Conservation (phyloP, 1,140 invertebrate genomes). For the Cotesia glomerata region DNA sequence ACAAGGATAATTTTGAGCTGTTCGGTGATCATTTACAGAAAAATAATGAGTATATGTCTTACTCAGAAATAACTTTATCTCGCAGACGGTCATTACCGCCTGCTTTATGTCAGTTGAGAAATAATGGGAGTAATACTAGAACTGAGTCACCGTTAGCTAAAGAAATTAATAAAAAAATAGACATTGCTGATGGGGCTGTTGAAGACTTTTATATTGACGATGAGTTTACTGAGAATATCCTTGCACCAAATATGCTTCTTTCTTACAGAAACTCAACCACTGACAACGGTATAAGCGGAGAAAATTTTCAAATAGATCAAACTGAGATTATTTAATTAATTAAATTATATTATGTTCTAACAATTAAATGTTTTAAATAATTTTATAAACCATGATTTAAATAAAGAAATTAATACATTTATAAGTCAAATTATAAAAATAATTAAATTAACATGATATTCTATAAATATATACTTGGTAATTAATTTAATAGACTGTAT, state of each 20-base stretch:
- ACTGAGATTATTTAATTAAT: conserved; percentile 8
- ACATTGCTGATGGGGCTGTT: conserved; percentile 34
- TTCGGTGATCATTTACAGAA: conserved; percentile 25
- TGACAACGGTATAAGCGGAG: conserved; percentile 33
- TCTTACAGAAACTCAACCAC: conserved; percentile 34
- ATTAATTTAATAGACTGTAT: no score
- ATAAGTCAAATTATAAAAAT: no score
- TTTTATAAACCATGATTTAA: neutral
- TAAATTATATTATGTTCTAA: neutral
- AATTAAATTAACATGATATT: no score
- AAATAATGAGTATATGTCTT: conserved; percentile 20
- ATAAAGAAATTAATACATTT: neutral
- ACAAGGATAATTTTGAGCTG: conserved; percentile 16
- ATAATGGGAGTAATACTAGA: conserved; percentile 14
- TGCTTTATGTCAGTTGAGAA: conserved; percentile 34
- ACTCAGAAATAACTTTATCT: conserved; percentile 14
- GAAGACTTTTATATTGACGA: conserved; percentile 55
- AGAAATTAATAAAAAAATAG: conserved; percentile 38
- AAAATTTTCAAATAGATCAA: conserved; percentile 39
- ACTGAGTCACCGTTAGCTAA: conserved; percentile 33
- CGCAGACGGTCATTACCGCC: conserved; percentile 48
- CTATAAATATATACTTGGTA: no score
- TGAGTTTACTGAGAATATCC: conserved; percentile 44
- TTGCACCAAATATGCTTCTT: conserved; percentile 51
- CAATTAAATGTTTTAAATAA: neutral